phyloP scores from a whole-genome alignment of 2,797 vertebrate genomes.

The Sitta carolinensis region DNA sequence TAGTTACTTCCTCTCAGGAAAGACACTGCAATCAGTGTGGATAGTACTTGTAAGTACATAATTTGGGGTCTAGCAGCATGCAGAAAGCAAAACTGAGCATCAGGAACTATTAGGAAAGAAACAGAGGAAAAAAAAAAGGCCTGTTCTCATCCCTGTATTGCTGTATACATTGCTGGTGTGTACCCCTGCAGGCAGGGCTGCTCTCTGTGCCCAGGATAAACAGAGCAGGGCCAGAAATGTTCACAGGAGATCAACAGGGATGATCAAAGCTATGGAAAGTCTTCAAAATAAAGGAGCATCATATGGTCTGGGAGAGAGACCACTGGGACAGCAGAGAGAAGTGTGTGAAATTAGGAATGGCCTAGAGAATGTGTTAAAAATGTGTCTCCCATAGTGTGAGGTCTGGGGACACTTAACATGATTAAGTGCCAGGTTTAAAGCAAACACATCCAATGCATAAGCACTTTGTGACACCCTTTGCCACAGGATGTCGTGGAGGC shows the following conservation, averaged over 20 bases:
- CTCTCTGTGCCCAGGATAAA: background rate
- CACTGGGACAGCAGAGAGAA: background rate
- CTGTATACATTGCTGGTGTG: background rate
- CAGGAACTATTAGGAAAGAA: background rate
- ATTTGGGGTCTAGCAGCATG: background rate
- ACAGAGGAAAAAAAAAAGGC: background rate
- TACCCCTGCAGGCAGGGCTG: background rate
- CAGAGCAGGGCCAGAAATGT: background rate
- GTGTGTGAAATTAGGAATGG: background rate
- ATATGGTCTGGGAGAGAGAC: background rate
- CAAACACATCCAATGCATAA: background rate
- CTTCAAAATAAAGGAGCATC: conserved; percentile 17
- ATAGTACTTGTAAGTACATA: background rate
- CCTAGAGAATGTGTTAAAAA: background rate
- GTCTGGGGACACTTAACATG: background rate
- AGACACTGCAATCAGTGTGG: background rate
- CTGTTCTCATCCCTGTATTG: background rate
- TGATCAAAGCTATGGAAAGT: background rate
- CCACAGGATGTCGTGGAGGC: background rate
- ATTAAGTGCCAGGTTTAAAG: background rate
- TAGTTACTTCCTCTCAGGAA: background rate
- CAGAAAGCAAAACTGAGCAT: background rate
- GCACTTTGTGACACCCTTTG: background rate
- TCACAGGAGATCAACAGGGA: background rate
- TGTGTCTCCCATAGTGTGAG: background rate